Percentiles rank a stretch among this genome's conserved stretches.
These are phyloP conservation scores for Tiliacea aurago DNA, from an alignment of 2,888 invertebrate genomes.

Conservation along the genomic window DNA sequence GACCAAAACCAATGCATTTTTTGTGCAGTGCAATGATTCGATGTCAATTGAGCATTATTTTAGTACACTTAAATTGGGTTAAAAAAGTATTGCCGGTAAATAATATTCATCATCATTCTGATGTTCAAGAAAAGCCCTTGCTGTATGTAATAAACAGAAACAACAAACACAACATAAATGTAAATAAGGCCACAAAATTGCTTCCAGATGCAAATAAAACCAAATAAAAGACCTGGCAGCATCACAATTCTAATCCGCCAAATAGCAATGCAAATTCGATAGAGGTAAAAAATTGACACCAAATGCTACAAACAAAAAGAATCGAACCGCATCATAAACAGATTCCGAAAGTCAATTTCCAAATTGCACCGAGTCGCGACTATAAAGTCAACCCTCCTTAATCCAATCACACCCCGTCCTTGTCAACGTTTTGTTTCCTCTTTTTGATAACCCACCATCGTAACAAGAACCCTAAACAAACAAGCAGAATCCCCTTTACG, in stretches of 20 bases:
- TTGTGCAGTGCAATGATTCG: background rate
- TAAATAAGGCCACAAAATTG: slow-evolving; percentile 28
- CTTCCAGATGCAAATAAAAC: slow-evolving; percentile 57
- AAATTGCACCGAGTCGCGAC: slow-evolving; percentile 87
- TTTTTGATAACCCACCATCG: slow-evolving; percentile 78
- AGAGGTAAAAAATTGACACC: slow-evolving; percentile 83
- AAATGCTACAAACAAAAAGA: slow-evolving; percentile 80
- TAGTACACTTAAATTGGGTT: background rate
- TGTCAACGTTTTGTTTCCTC: slow-evolving; percentile 90
- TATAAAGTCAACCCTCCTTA: slow-evolving; percentile 90
- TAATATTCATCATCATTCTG: background rate
- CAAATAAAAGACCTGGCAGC: slow-evolving; percentile 42
- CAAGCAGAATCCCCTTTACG: slow-evolving; percentile 43
- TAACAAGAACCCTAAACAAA: slow-evolving; percentile 71
- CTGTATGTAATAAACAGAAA: slow-evolving; percentile 3
- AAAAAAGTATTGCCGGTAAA: background rate
- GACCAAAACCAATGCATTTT: background rate
- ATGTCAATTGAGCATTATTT: background rate
- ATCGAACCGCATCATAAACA: slow-evolving; percentile 84
- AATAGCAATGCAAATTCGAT: slow-evolving; percentile 76
- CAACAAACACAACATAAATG: slow-evolving; percentile 13
- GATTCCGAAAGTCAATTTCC: slow-evolving; percentile 89
- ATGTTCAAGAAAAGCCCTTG: background rate
- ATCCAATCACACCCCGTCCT: slow-evolving; percentile 89
- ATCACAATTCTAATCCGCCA: slow-evolving; percentile 73